Percentiles rank a stretch among this genome's conserved stretches.
These are phyloP conservation scores for Ornithoptera alexandrae DNA, from an alignment of 2,888 invertebrate genomes.

Conservation along the genomic window DNA sequence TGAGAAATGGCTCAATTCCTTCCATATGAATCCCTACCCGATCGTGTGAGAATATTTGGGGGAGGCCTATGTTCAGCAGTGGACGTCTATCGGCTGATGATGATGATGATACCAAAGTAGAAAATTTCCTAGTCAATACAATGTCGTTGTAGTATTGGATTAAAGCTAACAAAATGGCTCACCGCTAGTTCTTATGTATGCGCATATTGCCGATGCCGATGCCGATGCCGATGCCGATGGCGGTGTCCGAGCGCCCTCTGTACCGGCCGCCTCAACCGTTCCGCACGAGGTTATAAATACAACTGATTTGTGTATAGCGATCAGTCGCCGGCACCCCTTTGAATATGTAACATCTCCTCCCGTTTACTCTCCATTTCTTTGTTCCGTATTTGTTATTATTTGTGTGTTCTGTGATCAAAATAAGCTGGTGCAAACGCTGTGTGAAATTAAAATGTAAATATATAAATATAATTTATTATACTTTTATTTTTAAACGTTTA, in stretches of 20 bases:
- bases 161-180: neutral
- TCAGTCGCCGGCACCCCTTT: slow-evolving; percentile 14
- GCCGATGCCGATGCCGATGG: too few species aligned
- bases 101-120: too few species aligned
- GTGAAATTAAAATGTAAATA: neutral
- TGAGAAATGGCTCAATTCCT: too few species aligned
- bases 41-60: too few species aligned
- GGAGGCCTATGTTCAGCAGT: too few species aligned
- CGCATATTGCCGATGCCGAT: slow-evolving; percentile 8
- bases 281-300: slow-evolving; percentile 16
- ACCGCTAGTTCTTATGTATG: slow-evolving; percentile 14
- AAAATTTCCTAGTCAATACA: too few species aligned
- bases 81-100: too few species aligned
- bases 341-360: slow-evolving; percentile 10
- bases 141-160: neutral
- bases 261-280: slow-evolving; percentile 2
- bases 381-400: neutral
- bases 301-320: neutral
- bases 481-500: neutral
- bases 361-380: neutral
- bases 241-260: slow-evolving; percentile 9
- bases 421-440: neutral
- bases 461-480: neutral
- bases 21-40: too few species aligned
- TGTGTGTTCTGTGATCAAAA: neutral